Percentiles rank a stretch among this genome's conserved stretches.
phyloP scores from a whole-genome alignment of 1,140 invertebrate species.

The Cydia fagiglandana region DNA sequence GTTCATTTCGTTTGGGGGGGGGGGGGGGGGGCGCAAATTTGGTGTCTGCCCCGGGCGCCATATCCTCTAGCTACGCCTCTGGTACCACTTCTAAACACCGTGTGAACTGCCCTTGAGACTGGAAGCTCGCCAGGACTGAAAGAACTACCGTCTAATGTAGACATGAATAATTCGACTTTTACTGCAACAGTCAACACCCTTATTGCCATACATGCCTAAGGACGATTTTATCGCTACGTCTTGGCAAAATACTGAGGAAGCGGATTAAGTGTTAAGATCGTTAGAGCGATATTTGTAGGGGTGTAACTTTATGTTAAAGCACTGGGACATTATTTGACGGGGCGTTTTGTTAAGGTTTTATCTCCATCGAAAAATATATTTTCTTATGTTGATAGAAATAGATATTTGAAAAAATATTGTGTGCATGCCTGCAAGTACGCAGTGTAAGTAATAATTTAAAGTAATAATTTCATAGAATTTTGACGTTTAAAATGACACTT shows the following conservation, averaged over 20 bases:
- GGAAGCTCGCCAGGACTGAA: conserved; percentile 10
- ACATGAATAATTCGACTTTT: neutral
- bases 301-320: neutral
- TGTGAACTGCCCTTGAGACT: neutral
- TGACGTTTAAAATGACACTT: no score
- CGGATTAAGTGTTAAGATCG: conserved; percentile 1
- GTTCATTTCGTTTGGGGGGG: no score
- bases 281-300: neutral
- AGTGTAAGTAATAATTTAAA: no score
- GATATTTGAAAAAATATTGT: no score
- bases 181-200: neutral
- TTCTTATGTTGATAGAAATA: no score
- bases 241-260: neutral
- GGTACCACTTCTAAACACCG: neutral
- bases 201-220: neutral
- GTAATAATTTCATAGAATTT: no score
- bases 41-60: no score
- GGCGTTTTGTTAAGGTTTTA: neutral
- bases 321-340: neutral
- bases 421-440: no score
- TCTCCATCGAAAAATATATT: no score
- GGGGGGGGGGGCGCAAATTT: no score
- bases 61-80: no score
- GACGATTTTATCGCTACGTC: neutral
- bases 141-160: conserved; percentile 21